Percentiles rank a stretch among this genome's conserved stretches.
Conservation (phyloP, 1,140 invertebrate genomes). For the Odontomachus brunneus region DNA sequence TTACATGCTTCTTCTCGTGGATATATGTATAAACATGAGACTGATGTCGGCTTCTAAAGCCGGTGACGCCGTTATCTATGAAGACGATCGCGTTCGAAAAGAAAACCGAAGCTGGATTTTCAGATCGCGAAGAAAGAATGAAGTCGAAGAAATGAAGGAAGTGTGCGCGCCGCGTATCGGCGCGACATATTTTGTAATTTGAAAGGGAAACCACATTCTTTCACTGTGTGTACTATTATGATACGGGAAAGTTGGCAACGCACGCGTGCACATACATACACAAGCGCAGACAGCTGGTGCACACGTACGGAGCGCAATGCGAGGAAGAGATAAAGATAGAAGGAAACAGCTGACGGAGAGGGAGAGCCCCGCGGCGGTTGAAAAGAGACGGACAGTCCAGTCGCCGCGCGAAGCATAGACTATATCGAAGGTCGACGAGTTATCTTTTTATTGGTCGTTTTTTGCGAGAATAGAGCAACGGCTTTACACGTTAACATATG, state of each 20-base stretch:
- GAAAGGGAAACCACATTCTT: conserved; percentile 85
- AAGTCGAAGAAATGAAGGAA: conserved; percentile 74
- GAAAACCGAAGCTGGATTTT: too few species aligned
- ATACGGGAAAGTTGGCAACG: conserved; percentile 83
- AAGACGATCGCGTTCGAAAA: too few species aligned
- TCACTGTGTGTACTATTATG: conserved; percentile 83
- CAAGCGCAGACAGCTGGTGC: too few species aligned
- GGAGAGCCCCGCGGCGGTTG: conserved; percentile 14
- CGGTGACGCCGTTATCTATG: too few species aligned
- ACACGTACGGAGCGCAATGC: conserved; percentile 8
- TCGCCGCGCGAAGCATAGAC: conserved; percentile 72
- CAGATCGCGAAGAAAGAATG: conserved; percentile 20
- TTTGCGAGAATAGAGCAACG: conserved; percentile 75
- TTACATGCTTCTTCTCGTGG: not conserved
- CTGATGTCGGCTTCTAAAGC: not conserved
- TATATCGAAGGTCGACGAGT: conserved; percentile 83
- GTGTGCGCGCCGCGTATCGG: conserved; percentile 60
- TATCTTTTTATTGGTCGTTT: conserved; percentile 78
- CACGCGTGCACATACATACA: conserved; percentile 35
- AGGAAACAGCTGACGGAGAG: not conserved
- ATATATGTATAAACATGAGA: not conserved
- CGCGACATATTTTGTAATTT: conserved; percentile 83
- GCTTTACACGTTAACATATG: conserved; percentile 76
- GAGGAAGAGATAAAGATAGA: conserved; percentile 38
- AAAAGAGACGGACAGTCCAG: conserved; percentile 62